phyloP scores from a whole-genome alignment of 2,113 vertebrate genomes.

The Perca schrenkii region DNA sequence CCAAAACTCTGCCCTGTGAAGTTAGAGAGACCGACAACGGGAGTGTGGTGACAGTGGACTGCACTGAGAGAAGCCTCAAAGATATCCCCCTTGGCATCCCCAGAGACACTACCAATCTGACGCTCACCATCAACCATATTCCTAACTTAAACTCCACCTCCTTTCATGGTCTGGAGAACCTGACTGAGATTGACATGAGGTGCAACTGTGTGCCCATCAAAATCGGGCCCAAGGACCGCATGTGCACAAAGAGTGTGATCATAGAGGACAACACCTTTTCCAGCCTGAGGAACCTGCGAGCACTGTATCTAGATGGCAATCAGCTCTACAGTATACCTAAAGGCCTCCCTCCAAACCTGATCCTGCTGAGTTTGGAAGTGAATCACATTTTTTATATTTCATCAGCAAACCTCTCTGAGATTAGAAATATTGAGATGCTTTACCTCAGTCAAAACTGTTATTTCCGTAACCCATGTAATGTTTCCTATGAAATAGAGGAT shows the following conservation, averaged over 20 bases:
- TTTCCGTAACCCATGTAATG: constrained; percentile 93
- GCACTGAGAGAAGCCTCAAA: constrained; percentile 86
- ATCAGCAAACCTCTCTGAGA: constrained; percentile 85
- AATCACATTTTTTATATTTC: constrained; percentile 88
- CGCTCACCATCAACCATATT: constrained; percentile 94
- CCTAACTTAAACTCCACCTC: constrained; percentile 83
- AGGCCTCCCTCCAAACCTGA: constrained; percentile 87
- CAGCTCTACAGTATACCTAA: constrained; percentile 88
- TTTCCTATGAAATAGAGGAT: constrained; percentile 86
- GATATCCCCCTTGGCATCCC: constrained; percentile 89
- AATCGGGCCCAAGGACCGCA: constrained; percentile 88
- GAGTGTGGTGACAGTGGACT: constrained; percentile 88
- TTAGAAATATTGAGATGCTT: constrained; percentile 86
- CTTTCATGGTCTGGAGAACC: constrained; percentile 85
- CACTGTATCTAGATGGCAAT: constrained; percentile 94
- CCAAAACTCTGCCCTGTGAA: constrained; percentile 93
- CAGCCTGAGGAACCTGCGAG: constrained; percentile 82
- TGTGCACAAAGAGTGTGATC: constrained; percentile 80
- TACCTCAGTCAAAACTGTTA: constrained; percentile 97
- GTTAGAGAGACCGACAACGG: constrained; percentile 73
- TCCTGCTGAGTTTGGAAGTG: constrained; percentile 92
- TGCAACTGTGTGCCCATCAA: constrained; percentile 94
- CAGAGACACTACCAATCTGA: constrained; percentile 90
- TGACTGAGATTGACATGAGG: constrained; percentile 92
- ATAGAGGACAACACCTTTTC: constrained; percentile 86